These are phyloP conservation scores for Neomorphus geoffroyi DNA, from an alignment of 2,797 vertebrate genomes.

Conservation along the genomic window DNA sequence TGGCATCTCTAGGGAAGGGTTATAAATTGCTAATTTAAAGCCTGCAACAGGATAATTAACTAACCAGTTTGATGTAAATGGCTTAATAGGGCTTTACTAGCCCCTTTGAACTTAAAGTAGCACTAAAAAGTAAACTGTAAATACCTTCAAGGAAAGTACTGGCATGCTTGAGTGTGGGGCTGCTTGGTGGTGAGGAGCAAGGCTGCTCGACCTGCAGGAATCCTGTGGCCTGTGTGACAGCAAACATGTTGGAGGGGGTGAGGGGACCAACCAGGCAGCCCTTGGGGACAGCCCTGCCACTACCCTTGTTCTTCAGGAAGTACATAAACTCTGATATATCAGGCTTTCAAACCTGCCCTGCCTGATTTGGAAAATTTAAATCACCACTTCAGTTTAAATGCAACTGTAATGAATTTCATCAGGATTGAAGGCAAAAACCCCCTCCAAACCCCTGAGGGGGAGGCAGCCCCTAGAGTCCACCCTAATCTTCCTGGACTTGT, in stretches of 20 bases:
- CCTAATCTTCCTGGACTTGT: conserved; percentile 35
- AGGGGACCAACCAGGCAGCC: background rate
- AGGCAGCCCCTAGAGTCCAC: conserved; percentile 49
- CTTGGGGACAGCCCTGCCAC: background rate
- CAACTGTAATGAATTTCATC: conserved; percentile 50
- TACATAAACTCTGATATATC: background rate
- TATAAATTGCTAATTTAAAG: conserved; percentile 64
- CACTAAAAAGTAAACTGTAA: conserved; percentile 70
- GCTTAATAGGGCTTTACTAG: conserved; percentile 66
- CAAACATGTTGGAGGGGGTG: background rate
- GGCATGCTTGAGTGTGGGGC: conserved; percentile 23
- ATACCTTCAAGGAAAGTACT: conserved; percentile 63
- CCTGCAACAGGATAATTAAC: conserved; percentile 64
- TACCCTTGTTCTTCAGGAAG: conserved; percentile 16
- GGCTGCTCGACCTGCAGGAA: conserved; percentile 33
- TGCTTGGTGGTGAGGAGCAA: conserved; percentile 13
- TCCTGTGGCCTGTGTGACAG: conserved; percentile 7
- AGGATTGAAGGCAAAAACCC: background rate
- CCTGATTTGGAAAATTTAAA: conserved; percentile 51
- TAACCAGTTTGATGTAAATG: conserved; percentile 70
- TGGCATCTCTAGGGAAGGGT: conserved; percentile 57
- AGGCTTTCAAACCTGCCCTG: conserved; percentile 48
- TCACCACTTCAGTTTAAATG: conserved; percentile 30
- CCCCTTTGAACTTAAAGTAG: conserved; percentile 66
- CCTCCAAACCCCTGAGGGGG: background rate